Conservation (phyloP, 2,797 vertebrate genomes). For the Liparis tanakae region DNA sequence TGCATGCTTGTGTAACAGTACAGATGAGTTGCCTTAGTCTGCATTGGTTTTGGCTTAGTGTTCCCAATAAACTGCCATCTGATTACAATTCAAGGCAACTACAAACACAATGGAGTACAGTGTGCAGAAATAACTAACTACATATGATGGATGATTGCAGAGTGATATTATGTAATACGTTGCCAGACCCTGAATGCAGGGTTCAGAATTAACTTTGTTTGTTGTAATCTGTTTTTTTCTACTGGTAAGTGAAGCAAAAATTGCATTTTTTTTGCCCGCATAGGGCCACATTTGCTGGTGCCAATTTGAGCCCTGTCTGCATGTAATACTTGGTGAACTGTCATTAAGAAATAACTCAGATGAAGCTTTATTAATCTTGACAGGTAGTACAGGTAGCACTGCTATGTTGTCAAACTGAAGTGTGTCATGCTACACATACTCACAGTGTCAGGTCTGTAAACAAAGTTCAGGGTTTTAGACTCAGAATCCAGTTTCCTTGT, state of each 20-base stretch:
- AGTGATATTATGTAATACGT: neutral
- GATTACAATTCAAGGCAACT: neutral
- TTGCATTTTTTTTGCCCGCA: neutral
- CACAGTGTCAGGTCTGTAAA: conserved; percentile 77
- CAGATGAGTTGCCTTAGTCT: neutral
- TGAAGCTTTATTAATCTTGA: neutral
- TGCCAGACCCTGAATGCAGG: neutral
- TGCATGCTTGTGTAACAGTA: neutral
- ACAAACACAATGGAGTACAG: neutral
- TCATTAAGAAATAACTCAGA: neutral
- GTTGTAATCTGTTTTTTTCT: neutral
- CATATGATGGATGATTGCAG: neutral
- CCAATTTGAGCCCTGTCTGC: neutral
- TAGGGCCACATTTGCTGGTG: neutral
- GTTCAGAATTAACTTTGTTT: neutral
- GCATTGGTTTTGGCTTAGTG: neutral
- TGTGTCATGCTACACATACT: conserved; percentile 53
- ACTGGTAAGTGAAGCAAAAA: neutral
- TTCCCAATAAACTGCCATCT: neutral
- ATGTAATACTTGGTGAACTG: neutral
- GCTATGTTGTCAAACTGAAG: neutral
- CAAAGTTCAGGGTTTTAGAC: conserved; percentile 86
- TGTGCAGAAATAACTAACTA: neutral
- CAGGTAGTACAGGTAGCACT: neutral
- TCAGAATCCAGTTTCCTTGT: conserved; percentile 79